These are phyloP conservation scores for Botia almorhae DNA, from an alignment of 2,797 vertebrate species.

Conservation along the genomic window DNA sequence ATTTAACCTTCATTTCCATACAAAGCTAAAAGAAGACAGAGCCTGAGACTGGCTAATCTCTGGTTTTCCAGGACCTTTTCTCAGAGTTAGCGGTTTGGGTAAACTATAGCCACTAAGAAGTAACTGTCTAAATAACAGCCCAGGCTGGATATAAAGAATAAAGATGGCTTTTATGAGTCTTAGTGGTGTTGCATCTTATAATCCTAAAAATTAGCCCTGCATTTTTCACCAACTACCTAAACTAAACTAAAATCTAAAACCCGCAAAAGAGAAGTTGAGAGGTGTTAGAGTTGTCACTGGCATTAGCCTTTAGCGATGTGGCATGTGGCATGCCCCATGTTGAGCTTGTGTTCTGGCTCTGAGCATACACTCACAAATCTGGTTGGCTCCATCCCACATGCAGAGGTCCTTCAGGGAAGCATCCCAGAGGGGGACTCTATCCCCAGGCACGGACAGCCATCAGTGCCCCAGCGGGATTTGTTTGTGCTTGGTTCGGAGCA, in stretches of 20 bases:
- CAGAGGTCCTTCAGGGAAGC: conserved; percentile 48
- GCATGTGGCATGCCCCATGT: conserved; percentile 58
- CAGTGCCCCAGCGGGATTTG: conserved; percentile 62
- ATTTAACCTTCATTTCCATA: conserved; percentile 26
- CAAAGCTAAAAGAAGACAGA: conserved; percentile 20
- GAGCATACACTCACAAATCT: neutral
- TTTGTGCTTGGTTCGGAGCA: conserved; percentile 49
- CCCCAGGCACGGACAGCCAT: conserved; percentile 65
- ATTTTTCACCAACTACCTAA: conserved; percentile 25
- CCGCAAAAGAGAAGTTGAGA: conserved; percentile 5
- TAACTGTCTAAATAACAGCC: conserved; percentile 9
- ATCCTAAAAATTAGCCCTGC: conserved; percentile 17
- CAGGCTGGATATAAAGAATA: conserved; percentile 7
- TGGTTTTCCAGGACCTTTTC: conserved; percentile 25
- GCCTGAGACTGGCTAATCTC: conserved; percentile 27
- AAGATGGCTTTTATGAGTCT: neutral
- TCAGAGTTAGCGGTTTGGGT: conserved; percentile 12
- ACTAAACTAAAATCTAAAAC: conserved; percentile 20
- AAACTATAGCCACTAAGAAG: conserved; percentile 10
- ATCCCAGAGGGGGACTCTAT: conserved; percentile 56
- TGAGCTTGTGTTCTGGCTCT: conserved; percentile 50
- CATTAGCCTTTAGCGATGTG: conserved; percentile 9
- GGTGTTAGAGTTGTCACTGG: conserved; percentile 4
- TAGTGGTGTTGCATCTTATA: conserved; percentile 12
- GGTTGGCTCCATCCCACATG: conserved; percentile 42